A percentile compares a stretch with the other conserved stretches of the same genome.
phyloP scores from a whole-genome alignment of 2,797 vertebrate species.

The Manis pentadactyla region DNA sequence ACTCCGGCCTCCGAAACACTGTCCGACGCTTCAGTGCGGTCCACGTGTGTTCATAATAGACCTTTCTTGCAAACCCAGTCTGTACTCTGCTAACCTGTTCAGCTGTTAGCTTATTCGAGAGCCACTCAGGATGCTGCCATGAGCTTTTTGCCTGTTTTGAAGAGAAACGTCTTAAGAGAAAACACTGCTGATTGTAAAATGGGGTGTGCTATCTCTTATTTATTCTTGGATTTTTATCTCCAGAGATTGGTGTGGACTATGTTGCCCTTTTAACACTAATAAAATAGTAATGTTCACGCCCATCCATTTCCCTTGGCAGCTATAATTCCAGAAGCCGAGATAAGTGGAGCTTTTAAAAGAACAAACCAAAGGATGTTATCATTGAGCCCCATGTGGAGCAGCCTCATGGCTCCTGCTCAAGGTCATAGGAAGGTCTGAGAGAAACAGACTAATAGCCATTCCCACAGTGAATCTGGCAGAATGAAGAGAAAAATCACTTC shows the following conservation, averaged over 20 bases:
- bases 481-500: not conserved
- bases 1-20: accelerated
- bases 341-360: slow-evolving; percentile 5
- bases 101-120: not conserved
- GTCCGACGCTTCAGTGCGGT: accelerated
- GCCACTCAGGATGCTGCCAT: not conserved
- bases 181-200: not conserved
- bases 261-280: not conserved
- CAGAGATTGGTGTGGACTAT: not conserved
- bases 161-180: not conserved
- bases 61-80: not conserved
- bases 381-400: not conserved
- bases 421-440: not conserved
- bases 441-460: not conserved
- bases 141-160: not conserved
- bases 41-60: not conserved
- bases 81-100: not conserved
- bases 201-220: not conserved
- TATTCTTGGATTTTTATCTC: not conserved
- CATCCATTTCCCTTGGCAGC: not conserved
- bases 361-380: not conserved
- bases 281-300: not conserved
- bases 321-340: not conserved
- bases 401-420: not conserved
- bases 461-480: not conserved